Evolutionary conservation across 1,140 invertebrate species (phyloP).

Genomic region (Drosophila ironensis): DNA sequence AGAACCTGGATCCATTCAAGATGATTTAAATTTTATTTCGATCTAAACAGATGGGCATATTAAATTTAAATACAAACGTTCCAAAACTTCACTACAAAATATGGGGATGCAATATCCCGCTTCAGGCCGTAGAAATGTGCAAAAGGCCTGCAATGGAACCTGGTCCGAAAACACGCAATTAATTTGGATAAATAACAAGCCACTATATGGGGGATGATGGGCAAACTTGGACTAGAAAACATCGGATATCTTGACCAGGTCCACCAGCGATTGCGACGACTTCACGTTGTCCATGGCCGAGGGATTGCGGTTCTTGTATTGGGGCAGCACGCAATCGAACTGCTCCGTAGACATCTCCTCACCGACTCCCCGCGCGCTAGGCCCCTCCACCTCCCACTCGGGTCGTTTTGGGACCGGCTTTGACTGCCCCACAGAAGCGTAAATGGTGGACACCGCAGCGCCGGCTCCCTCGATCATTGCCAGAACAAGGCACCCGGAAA

Average conservation of each 20-base stretch:
- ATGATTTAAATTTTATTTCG: too few species aligned
- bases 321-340: conserved; percentile 43
- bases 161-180: too few species aligned
- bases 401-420: conserved; percentile 9
- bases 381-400: conserved; percentile 37
- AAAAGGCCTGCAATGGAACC: neutral
- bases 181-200: neutral
- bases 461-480: conserved; percentile 60
- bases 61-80: too few species aligned
- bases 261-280: conserved; percentile 31
- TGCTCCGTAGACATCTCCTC: neutral
- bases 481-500: conserved; percentile 54
- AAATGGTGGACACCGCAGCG: conserved; percentile 59
- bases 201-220: neutral
- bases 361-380: neutral
- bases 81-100: too few species aligned
- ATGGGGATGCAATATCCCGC: too few species aligned
- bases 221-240: conserved; percentile 25
- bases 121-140: too few species aligned
- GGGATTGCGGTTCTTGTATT: conserved; percentile 13
- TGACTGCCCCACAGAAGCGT: conserved; percentile 31
- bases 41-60: too few species aligned
- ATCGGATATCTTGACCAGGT: conserved; percentile 41
- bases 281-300: neutral
- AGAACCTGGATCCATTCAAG: too few species aligned